Percentiles rank a stretch among this genome's conserved stretches.
Evolutionary conservation across 2,797 vertebrate species (phyloP).

Genomic region (Micromesistius poutassou): DNA sequence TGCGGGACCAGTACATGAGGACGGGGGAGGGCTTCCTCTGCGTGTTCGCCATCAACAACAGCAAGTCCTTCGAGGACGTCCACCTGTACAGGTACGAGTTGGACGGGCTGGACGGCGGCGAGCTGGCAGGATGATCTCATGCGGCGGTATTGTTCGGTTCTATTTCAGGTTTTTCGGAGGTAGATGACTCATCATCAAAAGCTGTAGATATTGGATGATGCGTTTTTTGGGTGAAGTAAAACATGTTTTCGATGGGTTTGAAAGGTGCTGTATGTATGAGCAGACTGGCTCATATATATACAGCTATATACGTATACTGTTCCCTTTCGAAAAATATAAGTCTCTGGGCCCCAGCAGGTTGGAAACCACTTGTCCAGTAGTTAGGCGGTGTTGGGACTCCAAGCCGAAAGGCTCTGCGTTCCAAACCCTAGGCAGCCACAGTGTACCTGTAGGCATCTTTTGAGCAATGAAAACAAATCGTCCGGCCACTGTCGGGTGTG

Average conservation of each 20-base stretch:
- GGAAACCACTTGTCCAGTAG: neutral
- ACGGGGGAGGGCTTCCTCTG: constrained; percentile 88
- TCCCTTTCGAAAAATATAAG: too few relatives aligned
- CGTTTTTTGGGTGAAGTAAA: too few relatives aligned
- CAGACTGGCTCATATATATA: neutral
- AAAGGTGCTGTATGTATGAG: neutral
- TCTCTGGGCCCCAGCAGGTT: too few relatives aligned
- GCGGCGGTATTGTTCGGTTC: too few relatives aligned
- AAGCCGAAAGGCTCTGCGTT: neutral
- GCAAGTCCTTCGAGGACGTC: constrained; percentile 85
- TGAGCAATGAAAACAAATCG: neutral
- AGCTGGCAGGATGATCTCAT: neutral
- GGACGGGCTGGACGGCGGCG: neutral
- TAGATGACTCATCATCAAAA: neutral
- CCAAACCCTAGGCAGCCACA: neutral
- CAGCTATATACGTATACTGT: too few relatives aligned
- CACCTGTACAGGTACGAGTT: constrained; percentile 83
- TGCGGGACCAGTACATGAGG: constrained; percentile 89
- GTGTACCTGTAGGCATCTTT: neutral
- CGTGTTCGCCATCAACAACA: constrained; percentile 86
- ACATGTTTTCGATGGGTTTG: too few relatives aligned
- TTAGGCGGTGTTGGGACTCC: neutral
- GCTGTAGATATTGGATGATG: neutral
- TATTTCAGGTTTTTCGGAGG: too few relatives aligned
- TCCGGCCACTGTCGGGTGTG: neutral